phyloP scores from a whole-genome alignment of 2,797 vertebrate genomes.

The Jordanella pulchra region DNA sequence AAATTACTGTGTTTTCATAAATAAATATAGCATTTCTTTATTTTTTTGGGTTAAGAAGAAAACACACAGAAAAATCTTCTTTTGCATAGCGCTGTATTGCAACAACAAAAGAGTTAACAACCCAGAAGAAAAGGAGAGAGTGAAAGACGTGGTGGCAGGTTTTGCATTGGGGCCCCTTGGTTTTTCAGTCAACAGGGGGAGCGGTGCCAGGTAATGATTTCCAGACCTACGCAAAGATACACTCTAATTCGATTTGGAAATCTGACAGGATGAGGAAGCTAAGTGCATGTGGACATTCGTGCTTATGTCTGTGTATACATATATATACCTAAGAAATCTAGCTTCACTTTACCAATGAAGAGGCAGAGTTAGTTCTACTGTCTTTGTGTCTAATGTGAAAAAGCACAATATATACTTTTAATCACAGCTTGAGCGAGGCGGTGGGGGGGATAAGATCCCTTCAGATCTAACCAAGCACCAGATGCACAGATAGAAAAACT shows the following conservation, averaged over 20 bases:
- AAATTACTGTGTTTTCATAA: background rate
- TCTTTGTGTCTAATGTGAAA: conserved; percentile 23
- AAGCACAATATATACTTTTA: conserved; percentile 72
- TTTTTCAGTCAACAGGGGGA: conserved; percentile 55
- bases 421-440: conserved; percentile 59
- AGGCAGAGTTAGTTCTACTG: conserved; percentile 16
- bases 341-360: conserved; percentile 57
- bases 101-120: conserved; percentile 37
- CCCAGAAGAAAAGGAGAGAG: conserved; percentile 14
- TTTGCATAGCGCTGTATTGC: conserved; percentile 7
- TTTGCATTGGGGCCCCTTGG: conserved; percentile 61
- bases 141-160: conserved; percentile 50
- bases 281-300: conserved; percentile 35
- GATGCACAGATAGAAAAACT: conserved; percentile 20
- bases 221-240: conserved; percentile 60
- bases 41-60: background rate
- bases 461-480: conserved; percentile 24
- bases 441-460: conserved; percentile 71
- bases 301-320: conserved; percentile 34
- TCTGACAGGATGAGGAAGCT: conserved; percentile 52
- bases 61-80: background rate
- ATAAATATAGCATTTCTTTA: background rate
- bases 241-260: conserved; percentile 64
- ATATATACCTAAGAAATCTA: conserved; percentile 37
- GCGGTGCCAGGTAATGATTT: conserved; percentile 75